Base-by-base conservation (phyloP, 2,888 invertebrate genomes). In the Ormyrus thymus region DNA sequence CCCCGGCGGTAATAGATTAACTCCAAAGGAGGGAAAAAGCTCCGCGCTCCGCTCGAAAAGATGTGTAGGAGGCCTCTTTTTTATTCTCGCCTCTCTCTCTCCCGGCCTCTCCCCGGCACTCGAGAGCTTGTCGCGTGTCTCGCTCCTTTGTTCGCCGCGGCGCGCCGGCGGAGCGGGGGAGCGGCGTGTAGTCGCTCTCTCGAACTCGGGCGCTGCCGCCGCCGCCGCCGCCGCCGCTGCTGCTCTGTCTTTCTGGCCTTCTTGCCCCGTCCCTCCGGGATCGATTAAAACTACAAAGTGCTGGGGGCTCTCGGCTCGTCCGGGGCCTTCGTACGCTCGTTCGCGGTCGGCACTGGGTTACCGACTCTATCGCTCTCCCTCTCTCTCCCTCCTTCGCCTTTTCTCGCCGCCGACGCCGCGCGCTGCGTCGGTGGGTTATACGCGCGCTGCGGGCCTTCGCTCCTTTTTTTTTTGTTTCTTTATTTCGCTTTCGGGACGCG, bases 221-320 rank as follows among this genome's bases (percentile, higher is more conserved):
- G 29, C 29, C 29, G 29, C 29, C 3, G 29, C 29, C 29, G 29
- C 29, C 29, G 29, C 29, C 4, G 29, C 29, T 0, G 29, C 29
- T 55, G 45, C 78, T 69, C 68, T 73, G 62, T 78, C 62, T 76
- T 70, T 53, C 62, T 58, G 69, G 62, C 82, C 83, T 84, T 85
- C 87, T 85, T 51, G 70, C 50, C 79, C 73, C 53, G 55, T 45
- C 62, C 46, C 62, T 59, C 59, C 68, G 83, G 86, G 87, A 87
- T 89, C 89, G 87, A 88, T 89, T 89, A 87, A 89, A 87, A 87
- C 86, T 87, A 88, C 87, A 89, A 89, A 89, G 87, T 88, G 87
- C 87, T 87, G 45, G 10, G 29, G 29, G 29, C 69, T 69, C 58
- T 83, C 85, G 85, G 84, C 15, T 43, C 15, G 45, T 59, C 56